Evolutionary conservation across 1,140 invertebrate genomes (phyloP).

Genomic region (Diorhabda carinulata): DNA sequence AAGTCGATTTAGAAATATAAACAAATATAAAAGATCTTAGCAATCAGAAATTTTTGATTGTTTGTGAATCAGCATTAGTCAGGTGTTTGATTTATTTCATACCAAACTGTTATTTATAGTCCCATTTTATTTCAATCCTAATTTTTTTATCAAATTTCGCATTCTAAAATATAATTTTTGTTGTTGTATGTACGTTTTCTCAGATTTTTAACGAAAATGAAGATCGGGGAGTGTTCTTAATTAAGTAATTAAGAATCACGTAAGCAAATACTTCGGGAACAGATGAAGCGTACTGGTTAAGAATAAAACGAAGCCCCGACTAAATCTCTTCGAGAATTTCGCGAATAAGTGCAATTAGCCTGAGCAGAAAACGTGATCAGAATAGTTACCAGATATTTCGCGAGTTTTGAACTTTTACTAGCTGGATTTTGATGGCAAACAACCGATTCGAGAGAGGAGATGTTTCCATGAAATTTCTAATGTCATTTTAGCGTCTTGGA

Average conservation of each 20-base stretch:
- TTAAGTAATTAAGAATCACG: constrained; percentile 42
- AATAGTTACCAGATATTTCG: constrained; percentile 23
- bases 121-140: too few relatives aligned
- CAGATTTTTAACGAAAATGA: constrained; percentile 22
- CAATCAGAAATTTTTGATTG: too few relatives aligned
- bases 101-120: too few relatives aligned
- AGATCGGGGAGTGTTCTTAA: constrained; percentile 25
- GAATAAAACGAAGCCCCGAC: constrained; percentile 36
- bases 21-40: too few relatives aligned
- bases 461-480: constrained; percentile 12
- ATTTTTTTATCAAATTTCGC: too few relatives aligned
- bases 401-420: constrained; percentile 14
- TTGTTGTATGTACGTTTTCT: too few relatives aligned
- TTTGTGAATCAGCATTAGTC: too few relatives aligned
- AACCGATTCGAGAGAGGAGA: constrained; percentile 3
- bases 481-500: neutral
- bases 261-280: constrained; percentile 37
- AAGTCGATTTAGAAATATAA: too few relatives aligned
- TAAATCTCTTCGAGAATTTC: constrained; percentile 37
- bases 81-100: too few relatives aligned
- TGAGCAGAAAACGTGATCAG: constrained; percentile 35
- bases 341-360: constrained; percentile 39
- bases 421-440: constrained; percentile 12
- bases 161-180: too few relatives aligned
- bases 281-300: constrained; percentile 35